Percentiles rank a stretch among this genome's conserved stretches.
Evolutionary conservation across 2,797 vertebrate species (phyloP).

Genomic region (Phylloscopus collybita): DNA sequence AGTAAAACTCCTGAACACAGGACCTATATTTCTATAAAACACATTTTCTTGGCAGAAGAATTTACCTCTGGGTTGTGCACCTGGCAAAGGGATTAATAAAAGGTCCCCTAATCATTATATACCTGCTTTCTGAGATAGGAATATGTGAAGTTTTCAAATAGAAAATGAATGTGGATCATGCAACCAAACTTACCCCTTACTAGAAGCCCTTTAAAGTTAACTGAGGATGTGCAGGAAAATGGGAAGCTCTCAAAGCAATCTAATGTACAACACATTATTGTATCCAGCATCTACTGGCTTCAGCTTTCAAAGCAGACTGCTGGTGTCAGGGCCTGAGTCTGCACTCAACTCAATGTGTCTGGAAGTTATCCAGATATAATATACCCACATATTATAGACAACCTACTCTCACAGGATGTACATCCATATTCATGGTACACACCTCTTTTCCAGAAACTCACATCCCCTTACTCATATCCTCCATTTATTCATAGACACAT

Average conservation of each 20-base stretch:
- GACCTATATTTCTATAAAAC: background rate
- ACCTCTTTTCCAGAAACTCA: background rate
- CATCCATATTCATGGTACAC: background rate
- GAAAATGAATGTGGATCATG: background rate
- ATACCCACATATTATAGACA: fast-evolving
- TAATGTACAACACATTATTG: background rate
- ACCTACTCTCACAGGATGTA: fast-evolving
- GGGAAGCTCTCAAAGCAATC: background rate
- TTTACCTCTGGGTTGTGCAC: background rate
- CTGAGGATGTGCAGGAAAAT: background rate
- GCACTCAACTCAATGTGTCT: fast-evolving
- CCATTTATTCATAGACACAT: background rate
- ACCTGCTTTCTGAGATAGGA: background rate
- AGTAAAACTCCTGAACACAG: background rate
- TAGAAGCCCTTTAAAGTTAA: background rate
- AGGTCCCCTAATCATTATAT: background rate
- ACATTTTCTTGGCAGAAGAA: background rate
- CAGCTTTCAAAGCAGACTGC: background rate
- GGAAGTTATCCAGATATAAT: background rate
- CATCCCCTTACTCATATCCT: background rate
- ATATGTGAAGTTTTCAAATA: background rate
- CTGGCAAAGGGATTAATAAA: background rate
- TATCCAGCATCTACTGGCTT: background rate
- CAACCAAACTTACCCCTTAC: background rate
- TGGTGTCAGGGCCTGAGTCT: background rate